Base-by-base conservation (phyloP, 2,113 vertebrate genomes). In the Misgurnus mizolepis region DNA sequence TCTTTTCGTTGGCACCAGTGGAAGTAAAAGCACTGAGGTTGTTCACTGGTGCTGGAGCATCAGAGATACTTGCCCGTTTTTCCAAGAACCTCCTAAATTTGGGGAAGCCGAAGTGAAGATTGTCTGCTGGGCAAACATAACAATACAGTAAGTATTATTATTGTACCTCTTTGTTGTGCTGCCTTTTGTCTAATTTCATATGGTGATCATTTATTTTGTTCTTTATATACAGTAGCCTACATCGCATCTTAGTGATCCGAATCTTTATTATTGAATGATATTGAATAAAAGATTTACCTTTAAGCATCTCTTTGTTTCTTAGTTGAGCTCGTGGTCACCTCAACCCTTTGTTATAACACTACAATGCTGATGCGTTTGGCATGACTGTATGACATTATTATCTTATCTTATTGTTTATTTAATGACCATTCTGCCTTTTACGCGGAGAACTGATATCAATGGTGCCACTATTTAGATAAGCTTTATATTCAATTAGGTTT, bases 1-100 rank as follows among this genome's bases (percentile, higher is more conserved):
- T 82, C 85, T 91, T 71, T 85, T 89, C 88, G 86, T 80, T 87
- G 79, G 89, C 81, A 78, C 91, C 90, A 56, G 85, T 81, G 14
- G 86, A 87, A 76, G 43, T 22, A 62, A 69, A 17, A 41, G 74
- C 64, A 89, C 90, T 80, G 84, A 86, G 22, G 78, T 76, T 60
- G 83, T 86, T 87, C 67, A 89, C 43, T 18, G 14, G 72, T 79
- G 27, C 14, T 39, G 62, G 49, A 60, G 49, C 72, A 56, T 60
- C 61, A 45, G 43, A 73, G 43, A 69, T 11, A 39, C 41, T 76
- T 64, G 41, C 49, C 1, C 22, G 14, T 14, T 61, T n/a, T 49
- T 18, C 22, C 10, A 70, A 56, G 78, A 73, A 34, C 14, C 22
- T 15, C 9, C 9, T 43, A 67, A 11, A 43, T 64, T 67, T 55